Base-by-base conservation (phyloP, 2,888 invertebrate species). In the Cyaniris semiargus region DNA sequence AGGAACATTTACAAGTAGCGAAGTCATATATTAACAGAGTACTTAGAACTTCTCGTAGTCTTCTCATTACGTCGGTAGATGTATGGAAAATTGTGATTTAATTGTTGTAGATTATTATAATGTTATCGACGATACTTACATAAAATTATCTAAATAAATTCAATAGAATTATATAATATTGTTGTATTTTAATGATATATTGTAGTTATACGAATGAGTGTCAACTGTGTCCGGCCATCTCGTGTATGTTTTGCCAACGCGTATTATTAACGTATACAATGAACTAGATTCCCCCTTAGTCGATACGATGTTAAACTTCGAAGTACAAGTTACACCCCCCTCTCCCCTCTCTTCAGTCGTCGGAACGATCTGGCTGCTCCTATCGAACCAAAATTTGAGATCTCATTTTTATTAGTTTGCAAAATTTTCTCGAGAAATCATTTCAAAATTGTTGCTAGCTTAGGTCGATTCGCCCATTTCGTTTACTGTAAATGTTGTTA, bases 101-200 rank as follows among this genome's bases (percentile, higher is more conserved):
- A 91, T 93, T 93, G 92, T 93, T 93, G 90, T 93, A 92, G 90
- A 88, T 86, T 87, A 90, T 88, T 84, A 85, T 89, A 90, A 91
- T 90, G 90, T 90, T 90, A 88, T 89, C 86, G 86, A 88, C 83
- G 88, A 87, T 87, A 89, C 86, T 88, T 89, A 90, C 88, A 88
- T 92, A 84, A 88, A 88, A 90, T 88, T 88, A 87, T 86, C 86
- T 92, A 92, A 90, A 86, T 90, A 89, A 89, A 89, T 88, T 87
- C 90, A 86, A 90, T 93, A 90, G 88, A 92, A 89, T 91, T 88
- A 90, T 91, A 88, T 90, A 88, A 87, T 86, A 90, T 90, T 91
- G 92, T 93, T 93, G 92, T 92, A 92, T 89, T 86, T 89, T 90
- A 90, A 89, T 85, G 76, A 72, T 84, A 87, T 83, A 87, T 87